Evolutionary conservation across 2,888 invertebrate genomes (phyloP).

Genomic region (Eupithecia dodoneata): DNA sequence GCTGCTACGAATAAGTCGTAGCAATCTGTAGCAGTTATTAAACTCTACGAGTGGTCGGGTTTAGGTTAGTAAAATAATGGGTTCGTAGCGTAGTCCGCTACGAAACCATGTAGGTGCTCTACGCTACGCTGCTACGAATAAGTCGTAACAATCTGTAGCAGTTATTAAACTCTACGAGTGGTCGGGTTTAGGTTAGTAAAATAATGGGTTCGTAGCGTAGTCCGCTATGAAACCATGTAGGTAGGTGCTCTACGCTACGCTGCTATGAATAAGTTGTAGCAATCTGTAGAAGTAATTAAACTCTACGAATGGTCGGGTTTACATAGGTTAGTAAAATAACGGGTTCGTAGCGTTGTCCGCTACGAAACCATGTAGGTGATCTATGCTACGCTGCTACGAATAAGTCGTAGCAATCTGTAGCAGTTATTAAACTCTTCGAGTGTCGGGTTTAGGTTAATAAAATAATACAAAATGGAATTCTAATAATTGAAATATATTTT

Average conservation of each 20-base stretch:
- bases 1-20: too few relatives aligned
- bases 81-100: not conserved
- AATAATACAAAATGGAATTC: constrained; percentile 65
- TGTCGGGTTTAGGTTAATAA: constrained; percentile 27
- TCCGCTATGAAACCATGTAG: too few relatives aligned
- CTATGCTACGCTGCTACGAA: not conserved
- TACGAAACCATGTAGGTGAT: not conserved
- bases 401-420: not conserved
- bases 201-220: constrained; percentile 49
- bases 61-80: not conserved
- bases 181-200: constrained; percentile 36
- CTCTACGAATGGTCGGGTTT: too few relatives aligned
- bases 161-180: not conserved
- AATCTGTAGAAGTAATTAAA: too few relatives aligned
- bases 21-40: too few relatives aligned
- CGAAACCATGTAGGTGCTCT: not conserved
- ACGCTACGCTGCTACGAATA: not conserved
- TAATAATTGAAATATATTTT: constrained; percentile 77
- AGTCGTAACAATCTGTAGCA: not conserved
- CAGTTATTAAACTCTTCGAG: not conserved
- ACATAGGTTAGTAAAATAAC: not conserved
- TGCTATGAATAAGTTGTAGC: too few relatives aligned
- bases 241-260: too few relatives aligned
- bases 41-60: too few relatives aligned
- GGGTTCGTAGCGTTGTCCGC: not conserved